Base-by-base conservation (phyloP, 2,888 invertebrate genomes). In the Tenthredo livida region DNA sequence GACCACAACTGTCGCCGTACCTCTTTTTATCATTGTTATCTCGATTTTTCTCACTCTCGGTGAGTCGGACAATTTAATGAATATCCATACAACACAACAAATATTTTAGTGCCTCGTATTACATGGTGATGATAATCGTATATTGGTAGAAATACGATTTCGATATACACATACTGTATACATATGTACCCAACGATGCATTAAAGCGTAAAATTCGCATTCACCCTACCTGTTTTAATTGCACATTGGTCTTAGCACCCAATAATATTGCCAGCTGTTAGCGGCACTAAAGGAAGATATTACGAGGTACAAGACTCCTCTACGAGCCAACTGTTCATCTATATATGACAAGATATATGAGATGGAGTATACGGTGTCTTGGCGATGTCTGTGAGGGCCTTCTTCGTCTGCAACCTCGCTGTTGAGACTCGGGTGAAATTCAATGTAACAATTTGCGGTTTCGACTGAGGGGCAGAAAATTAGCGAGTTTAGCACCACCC, bases 391-490 rank as follows among this genome's bases (percentile, higher is more conserved):
- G 43, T 5, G 15, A 40, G 21, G 25, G 21, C 21, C 21, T 17
- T 43, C 73, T 73, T 73, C 40, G 43, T 73, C 21, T 47, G 43
- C n/a, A n/a, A n/a, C 3, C 1, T 21, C 43, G 1, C 12, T 61
- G 25, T 75, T 5, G 43, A 54, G 54, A 61, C 25, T 15, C n/a
- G 12, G 50, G 40, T 12, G 61, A 40, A 40, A 73, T 73, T 12
- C 21, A 9, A 61, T 61, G 80, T 80, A 61, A 33, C 80, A 80
- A 37, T 80, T 80, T 83, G 83, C 10, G 83, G 83, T 58, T n/a
- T 29, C 17, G 67, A 47, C 29, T 50, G 83, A 83, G 83, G 17
- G 50, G 83, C 29, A 67, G 83, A 40, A 65, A 83, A 83, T 83
- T 83, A 67, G 65, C 33, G 47, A 67, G 67, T 67, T 15, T 61